phyloP scores from a whole-genome alignment of 2,113 vertebrate genomes.

The Pao palembangensis region DNA sequence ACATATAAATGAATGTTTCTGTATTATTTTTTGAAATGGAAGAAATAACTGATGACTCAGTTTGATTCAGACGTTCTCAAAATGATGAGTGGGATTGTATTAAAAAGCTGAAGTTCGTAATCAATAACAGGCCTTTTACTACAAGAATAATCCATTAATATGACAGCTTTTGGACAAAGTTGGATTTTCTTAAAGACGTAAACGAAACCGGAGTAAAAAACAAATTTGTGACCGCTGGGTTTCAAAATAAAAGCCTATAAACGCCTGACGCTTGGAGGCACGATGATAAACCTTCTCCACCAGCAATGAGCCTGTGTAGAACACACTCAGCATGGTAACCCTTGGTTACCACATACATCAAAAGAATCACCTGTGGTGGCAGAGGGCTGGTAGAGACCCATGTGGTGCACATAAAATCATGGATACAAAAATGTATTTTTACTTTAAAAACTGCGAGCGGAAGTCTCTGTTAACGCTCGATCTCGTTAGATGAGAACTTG shows the following conservation, averaged over 20 bases:
- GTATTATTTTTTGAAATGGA: no score
- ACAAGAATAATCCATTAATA: background rate
- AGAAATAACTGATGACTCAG: background rate
- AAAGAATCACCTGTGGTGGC: no score
- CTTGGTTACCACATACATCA: no score
- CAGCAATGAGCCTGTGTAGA: no score
- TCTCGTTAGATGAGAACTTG: no score
- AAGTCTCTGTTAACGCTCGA: background rate
- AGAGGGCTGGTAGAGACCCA: no score
- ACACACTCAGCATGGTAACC: no score
- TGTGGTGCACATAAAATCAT: no score
- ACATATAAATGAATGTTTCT: no score
- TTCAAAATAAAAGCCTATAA: background rate
- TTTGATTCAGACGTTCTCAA: background rate
- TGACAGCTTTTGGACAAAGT: background rate
- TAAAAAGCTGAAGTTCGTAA: background rate
- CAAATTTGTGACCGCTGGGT: background rate
- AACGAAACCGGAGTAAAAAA: no score
- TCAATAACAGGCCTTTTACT: background rate
- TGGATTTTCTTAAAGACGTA: background rate
- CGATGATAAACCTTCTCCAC: no score
- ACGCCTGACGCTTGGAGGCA: background rate
- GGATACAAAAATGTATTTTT: background rate
- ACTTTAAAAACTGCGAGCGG: constrained; percentile 29
- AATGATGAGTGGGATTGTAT: background rate